A percentile compares a stretch with the other conserved stretches of the same genome.
phyloP scores from a whole-genome alignment of 35 echinoderm and acorn worm genomes.

The Nesometra sesokonis region DNA sequence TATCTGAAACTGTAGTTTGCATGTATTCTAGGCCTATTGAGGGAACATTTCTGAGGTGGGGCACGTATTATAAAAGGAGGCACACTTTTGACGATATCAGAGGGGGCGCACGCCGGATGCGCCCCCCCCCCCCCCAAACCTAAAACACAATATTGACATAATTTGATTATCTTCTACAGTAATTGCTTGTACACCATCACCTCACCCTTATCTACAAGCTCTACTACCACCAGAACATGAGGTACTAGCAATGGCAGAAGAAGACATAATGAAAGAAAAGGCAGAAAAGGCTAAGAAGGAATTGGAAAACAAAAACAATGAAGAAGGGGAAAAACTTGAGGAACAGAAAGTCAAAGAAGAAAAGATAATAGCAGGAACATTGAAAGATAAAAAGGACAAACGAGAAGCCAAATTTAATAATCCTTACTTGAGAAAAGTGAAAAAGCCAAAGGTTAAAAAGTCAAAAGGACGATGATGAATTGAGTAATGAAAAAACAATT shows the following conservation, averaged over 20 bases:
- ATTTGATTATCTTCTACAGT: slow-evolving; percentile 35
- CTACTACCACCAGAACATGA: slow-evolving; percentile 79
- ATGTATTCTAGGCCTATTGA: too few species aligned
- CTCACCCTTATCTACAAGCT: slow-evolving; percentile 57
- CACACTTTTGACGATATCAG: too few species aligned
- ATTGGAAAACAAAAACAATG: background rate
- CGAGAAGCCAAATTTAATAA: background rate
- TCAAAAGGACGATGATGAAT: slow-evolving; percentile 1
- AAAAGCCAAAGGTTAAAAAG: slow-evolving; percentile 8
- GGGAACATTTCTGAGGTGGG: too few species aligned
- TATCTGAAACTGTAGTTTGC: too few species aligned
- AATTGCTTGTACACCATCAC: slow-evolving; percentile 72
- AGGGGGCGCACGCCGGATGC: too few species aligned
- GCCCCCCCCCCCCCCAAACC: too few species aligned
- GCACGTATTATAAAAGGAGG: too few species aligned
- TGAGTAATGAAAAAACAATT: too few species aligned
- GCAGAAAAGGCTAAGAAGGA: background rate
- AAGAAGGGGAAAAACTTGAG: background rate
- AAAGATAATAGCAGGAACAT: background rate
- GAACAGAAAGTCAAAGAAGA: background rate
- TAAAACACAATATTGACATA: background rate
- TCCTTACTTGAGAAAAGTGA: background rate
- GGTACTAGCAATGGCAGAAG: background rate
- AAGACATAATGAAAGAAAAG: background rate
- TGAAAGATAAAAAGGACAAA: background rate